Percentiles rank a stretch among this genome's conserved stretches.
Evolutionary conservation across 2,888 invertebrate genomes (phyloP).

Genomic region (Rhaphigaster nebulosa): DNA sequence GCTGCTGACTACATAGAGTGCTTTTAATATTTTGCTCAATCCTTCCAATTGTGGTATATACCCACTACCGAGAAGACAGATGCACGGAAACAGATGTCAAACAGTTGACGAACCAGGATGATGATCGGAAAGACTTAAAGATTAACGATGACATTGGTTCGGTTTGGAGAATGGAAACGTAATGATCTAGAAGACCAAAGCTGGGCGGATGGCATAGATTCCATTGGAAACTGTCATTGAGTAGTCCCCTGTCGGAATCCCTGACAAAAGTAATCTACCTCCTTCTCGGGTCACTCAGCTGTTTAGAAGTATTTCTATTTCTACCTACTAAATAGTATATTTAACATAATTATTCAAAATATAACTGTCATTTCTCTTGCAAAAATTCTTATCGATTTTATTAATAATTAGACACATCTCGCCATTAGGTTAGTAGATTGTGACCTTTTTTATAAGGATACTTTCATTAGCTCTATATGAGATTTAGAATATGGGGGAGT

Average conservation of each 20-base stretch:
- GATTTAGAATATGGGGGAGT: too few relatives aligned
- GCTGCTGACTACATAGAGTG: too few relatives aligned
- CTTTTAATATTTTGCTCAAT: too few relatives aligned
- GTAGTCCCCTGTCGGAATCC: neutral
- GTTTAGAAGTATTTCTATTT: neutral
- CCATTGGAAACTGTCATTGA: neutral
- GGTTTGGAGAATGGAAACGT: neutral
- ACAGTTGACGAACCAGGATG: neutral
- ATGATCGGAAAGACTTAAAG: neutral
- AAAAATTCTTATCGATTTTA: too few relatives aligned
- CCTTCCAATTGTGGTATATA: too few relatives aligned
- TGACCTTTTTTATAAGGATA: too few relatives aligned
- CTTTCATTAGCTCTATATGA: too few relatives aligned
- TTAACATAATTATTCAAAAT: too few relatives aligned
- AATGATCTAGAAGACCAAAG: conserved; percentile 16
- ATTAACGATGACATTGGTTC: neutral
- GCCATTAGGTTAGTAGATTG: too few relatives aligned
- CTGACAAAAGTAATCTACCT: neutral
- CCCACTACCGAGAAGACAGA: neutral
- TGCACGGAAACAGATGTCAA: neutral
- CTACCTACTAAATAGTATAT: neutral
- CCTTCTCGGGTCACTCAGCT: neutral
- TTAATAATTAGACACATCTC: too few relatives aligned
- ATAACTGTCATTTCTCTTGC: neutral
- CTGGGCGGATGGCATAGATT: neutral